Base-by-base conservation (phyloP, 2,888 invertebrate species). In the Orthosia gracilis region DNA sequence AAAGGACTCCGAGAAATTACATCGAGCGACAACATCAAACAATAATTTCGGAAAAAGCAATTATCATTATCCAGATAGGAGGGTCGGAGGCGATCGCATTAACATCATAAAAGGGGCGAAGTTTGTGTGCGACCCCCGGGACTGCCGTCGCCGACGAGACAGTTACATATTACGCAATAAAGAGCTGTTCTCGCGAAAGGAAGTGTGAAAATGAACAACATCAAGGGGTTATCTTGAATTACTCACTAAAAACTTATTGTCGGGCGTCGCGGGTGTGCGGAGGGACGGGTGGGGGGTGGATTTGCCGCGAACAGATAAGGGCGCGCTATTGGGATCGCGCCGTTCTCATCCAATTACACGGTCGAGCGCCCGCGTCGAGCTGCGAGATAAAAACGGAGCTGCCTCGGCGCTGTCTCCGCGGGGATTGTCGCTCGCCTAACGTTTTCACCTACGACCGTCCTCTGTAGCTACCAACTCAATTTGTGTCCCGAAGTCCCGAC, bases 311-410 rank as follows among this genome's bases (percentile, higher is more conserved):
- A 96, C 95, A 96, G 96, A 96, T 96, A 96, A 96, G 96, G 96
- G 95, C 94, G 92, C 94, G 95, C 95, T 96, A 96, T 96, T 95
- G 96, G 96, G 95, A 96, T 95, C 95, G 95, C 96, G 94, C 93
- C 96, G 94, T 95, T 96, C 96, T 96, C 96, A 96, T 96, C 96
- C 96, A 96, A 96, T 96, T 96, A 96, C 96, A 97, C 97, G 97
- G 96, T 95, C 94, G 96, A 96, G 94, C 93, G 95, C 92, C 90
- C 94, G 93, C 96, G 89, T 89, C 89, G 95, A 94, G 94, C 95
- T 65, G 92, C 91, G 77, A 94, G 94, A 96, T 96, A 96, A 96
- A 96, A 96, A 95, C 78, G 91, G 89, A 90, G 92, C 92, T 92
- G 92, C 93, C 92, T 90, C 91, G 90, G 78, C 89, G 89, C 94